Evolutionary conservation across 2,797 vertebrate genomes (phyloP), one percentile per base, ranked within the genome.

Genomic region (Pelochelys cantorii): DNA sequence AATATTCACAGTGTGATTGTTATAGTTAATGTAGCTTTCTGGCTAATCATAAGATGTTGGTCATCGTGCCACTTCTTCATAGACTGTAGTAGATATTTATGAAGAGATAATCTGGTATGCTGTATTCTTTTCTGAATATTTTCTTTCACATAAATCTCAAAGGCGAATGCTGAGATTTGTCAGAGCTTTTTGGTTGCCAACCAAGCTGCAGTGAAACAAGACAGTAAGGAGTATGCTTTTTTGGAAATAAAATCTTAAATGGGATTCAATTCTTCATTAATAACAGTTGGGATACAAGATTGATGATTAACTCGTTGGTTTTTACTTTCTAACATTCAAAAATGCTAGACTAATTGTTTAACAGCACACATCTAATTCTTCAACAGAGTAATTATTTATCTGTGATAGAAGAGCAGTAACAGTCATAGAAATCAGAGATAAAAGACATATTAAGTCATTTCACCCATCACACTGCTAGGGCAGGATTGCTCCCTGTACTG

Each of bases 271-370:
- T 97, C 88, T 95, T 87, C 0, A 86, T 84, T 83, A 92, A 85
- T 90, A 84, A 92, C 68, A 4, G 22, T n/a, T 92, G 92, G 92
- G 78, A 84, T 85, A 87, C 79, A 75, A 89, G 94, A 95, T 65
- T 91, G 95, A 94, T 86, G 92, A 87, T 92, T 84, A 92, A 95
- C 92, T 94, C 55, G 56, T 93, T 95, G 88, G 85, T 91, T 94
- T 97, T 97, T 96, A 97, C 92, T 94, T 90, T 91, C 8, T 42
- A 15, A 0, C 85, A 83, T 94, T 96, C 93, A 95, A 93, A 96
- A 96, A 88, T 81, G 48, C 90, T 97, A 82, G 93, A 89, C 83
- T 96, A 95, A 95, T 95, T 97, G 95, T 90, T 96, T 97, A 96
- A 94, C 85, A 93, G 90, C 93, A 94, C 97, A 92, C 92, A 93